These are phyloP conservation scores for Nansenia antarctica DNA, from an alignment of 2,113 vertebrate species.

Conservation along the genomic window DNA sequence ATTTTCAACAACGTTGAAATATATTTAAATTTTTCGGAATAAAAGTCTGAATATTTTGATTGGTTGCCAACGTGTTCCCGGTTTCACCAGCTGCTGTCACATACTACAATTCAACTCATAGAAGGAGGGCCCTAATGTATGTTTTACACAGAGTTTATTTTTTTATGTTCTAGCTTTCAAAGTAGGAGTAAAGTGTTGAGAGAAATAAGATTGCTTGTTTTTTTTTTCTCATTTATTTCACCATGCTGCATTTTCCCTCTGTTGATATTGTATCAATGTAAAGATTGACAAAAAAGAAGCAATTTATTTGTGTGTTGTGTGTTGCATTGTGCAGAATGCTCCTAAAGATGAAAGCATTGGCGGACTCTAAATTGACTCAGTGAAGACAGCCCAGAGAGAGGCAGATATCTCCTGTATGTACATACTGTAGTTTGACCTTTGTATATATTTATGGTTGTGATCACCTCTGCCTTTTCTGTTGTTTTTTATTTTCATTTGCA, in stretches of 20 bases:
- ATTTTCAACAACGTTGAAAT: no score
- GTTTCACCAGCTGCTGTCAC: no score
- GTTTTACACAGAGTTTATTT: constrained; percentile 65
- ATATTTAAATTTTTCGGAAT: no score
- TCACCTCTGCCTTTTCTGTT: constrained; percentile 75
- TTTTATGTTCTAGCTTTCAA: constrained; percentile 64
- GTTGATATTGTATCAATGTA: constrained; percentile 58
- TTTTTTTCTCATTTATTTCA: constrained; percentile 50
- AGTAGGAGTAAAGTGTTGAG: constrained; percentile 43
- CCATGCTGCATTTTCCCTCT: constrained; percentile 68
- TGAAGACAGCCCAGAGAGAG: constrained; percentile 44
- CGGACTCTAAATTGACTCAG: constrained; percentile 52
- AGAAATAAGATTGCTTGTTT: constrained; percentile 33
- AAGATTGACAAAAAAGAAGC: constrained; percentile 49
- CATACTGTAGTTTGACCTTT: constrained; percentile 77
- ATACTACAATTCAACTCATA: constrained; percentile 49
- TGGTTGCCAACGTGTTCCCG: no score
- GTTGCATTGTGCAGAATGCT: constrained; percentile 56
- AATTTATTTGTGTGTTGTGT: constrained; percentile 63
- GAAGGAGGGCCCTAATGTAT: no score
- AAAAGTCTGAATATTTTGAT: no score
- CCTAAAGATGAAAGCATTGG: constrained; percentile 52
- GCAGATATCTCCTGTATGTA: constrained; percentile 69
- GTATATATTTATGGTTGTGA: constrained; percentile 78
- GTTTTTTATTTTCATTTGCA: constrained; percentile 65